Evolutionary conservation across 2,797 vertebrate genomes (phyloP).

Genomic region (Cichlasoma orientale): DNA sequence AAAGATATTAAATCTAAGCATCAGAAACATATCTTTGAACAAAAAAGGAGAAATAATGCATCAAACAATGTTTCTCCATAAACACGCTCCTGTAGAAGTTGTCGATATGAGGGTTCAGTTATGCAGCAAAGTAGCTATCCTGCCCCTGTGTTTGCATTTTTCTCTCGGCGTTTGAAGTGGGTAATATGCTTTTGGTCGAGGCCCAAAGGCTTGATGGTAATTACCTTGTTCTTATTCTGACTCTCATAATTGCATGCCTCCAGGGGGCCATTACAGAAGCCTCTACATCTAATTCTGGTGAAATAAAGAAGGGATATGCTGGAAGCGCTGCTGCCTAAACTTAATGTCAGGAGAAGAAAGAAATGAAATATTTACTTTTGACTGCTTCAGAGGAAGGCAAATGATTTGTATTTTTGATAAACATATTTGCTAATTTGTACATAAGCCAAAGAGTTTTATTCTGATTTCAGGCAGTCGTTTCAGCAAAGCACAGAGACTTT

Average conservation of each 20-base stretch:
- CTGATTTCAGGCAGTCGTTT: not conserved
- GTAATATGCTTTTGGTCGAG: conserved; percentile 70
- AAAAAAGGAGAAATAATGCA: not conserved
- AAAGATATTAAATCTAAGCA: not conserved
- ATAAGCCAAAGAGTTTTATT: not conserved
- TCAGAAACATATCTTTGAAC: not conserved
- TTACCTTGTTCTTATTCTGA: conserved; percentile 72
- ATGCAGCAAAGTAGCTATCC: conserved; percentile 34
- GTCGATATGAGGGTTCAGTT: conserved; percentile 43
- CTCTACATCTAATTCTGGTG: conserved; percentile 71
- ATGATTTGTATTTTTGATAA: conserved; percentile 26
- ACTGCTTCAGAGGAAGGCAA: conserved; percentile 37
- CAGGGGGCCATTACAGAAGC: conserved; percentile 71
- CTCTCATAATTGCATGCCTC: conserved; percentile 75
- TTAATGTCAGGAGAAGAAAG: conserved; percentile 49
- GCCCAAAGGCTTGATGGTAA: conserved; percentile 73
- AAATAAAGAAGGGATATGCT: conserved; percentile 60
- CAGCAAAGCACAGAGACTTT: not conserved
- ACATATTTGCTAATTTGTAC: conserved; percentile 19
- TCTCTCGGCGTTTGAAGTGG: conserved; percentile 68
- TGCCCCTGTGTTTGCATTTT: conserved; percentile 59
- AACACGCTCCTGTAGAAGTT: conserved; percentile 3
- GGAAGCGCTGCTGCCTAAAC: conserved; percentile 41
- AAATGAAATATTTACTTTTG: conserved; percentile 59
- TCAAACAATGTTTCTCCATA: conserved; percentile 23